phyloP scores from a whole-genome alignment of 2,888 invertebrate genomes.

The Diplolepis rosae region DNA sequence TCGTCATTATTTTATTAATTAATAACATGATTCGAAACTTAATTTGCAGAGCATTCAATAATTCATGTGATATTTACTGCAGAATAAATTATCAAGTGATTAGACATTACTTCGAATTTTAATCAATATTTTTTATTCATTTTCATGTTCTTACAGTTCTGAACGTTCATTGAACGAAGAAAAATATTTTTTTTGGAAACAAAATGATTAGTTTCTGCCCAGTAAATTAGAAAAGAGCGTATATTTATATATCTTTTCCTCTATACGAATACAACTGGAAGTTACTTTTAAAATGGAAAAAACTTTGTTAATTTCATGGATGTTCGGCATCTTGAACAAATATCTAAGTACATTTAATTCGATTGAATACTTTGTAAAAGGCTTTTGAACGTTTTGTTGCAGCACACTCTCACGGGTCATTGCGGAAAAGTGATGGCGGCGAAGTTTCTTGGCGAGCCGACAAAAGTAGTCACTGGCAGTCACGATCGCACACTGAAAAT shows the following conservation, averaged over 20 bases:
- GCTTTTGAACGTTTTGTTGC: slow-evolving; percentile 71
- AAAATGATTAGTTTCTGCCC: too few species aligned
- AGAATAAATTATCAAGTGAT: too few species aligned
- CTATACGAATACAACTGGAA: neutral
- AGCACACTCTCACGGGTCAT: slow-evolving; percentile 96
- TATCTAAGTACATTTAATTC: slow-evolving; percentile 23
- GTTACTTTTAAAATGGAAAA: neutral
- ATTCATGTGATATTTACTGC: too few species aligned
- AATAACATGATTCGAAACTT: too few species aligned
- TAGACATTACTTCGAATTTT: too few species aligned
- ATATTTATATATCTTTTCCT: too few species aligned
- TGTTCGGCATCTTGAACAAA: neutral
- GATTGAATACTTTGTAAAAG: slow-evolving; percentile 39
- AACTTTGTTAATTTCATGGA: slow-evolving; percentile 1
- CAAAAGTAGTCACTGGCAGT: slow-evolving; percentile 97
- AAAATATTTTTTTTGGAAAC: too few species aligned
- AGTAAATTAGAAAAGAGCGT: too few species aligned
- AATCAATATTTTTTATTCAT: too few species aligned
- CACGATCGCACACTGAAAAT: slow-evolving; percentile 98
- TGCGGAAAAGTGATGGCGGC: slow-evolving; percentile 98
- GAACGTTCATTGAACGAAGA: too few species aligned
- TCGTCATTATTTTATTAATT: neutral
- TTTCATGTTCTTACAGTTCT: too few species aligned
- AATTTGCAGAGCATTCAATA: too few species aligned
- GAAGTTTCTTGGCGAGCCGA: slow-evolving; percentile 93